Conservation (phyloP, 2,888 invertebrate species). For the Stramonita haemastoma region DNA sequence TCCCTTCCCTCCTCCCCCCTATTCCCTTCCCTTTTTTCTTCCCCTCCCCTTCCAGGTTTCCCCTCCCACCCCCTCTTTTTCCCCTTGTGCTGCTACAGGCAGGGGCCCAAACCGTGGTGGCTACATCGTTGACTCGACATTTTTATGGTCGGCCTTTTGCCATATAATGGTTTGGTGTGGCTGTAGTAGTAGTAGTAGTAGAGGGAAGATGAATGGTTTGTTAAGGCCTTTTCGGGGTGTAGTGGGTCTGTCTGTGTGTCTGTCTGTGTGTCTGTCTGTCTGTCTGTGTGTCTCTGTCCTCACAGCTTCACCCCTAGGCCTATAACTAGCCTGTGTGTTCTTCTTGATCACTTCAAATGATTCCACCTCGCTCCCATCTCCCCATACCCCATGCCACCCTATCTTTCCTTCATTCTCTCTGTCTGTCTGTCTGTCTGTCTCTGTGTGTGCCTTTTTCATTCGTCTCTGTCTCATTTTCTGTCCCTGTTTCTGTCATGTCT, state of each 20-base stretch:
- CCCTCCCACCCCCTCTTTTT: not conserved
- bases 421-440: not conserved
- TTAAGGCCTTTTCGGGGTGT: not conserved
- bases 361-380: not conserved
- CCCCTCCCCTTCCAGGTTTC: not conserved
- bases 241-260: not conserved
- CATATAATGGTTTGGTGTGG: not conserved
- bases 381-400: not conserved
- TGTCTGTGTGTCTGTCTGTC: not conserved
- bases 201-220: slow-evolving; percentile 17
- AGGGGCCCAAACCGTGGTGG: not conserved
- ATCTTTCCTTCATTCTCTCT: not conserved
- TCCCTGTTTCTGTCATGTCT: not conserved
- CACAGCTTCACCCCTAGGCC: not conserved
- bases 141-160: slow-evolving; percentile 22
- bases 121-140: slow-evolving; percentile 1
- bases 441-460: not conserved
- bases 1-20: too few species aligned
- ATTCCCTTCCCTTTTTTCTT: not conserved
- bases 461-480: not conserved
- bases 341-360: not conserved
- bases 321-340: not conserved
- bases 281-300: not conserved
- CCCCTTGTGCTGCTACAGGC: too few species aligned
- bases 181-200: not conserved